Percentiles rank a stretch among this genome's conserved stretches.
Conservation (phyloP, 1,140 invertebrate genomes). For the Bradysia coprophila region DNA sequence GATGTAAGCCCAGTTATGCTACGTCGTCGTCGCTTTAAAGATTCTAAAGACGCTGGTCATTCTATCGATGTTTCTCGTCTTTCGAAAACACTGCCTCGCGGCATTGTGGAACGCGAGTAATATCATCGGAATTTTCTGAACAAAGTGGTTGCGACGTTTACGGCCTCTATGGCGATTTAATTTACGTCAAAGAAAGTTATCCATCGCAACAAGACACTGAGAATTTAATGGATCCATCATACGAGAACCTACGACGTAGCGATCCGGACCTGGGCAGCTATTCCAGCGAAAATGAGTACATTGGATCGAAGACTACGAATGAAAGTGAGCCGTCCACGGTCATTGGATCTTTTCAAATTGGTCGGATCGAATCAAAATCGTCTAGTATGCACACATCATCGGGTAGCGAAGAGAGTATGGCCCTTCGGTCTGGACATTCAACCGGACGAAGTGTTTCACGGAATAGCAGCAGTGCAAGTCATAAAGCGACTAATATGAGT, state of each 20-base stretch:
- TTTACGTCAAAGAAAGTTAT: slow-evolving; percentile 68
- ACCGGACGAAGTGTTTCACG: slow-evolving; percentile 36
- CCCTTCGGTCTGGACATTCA: slow-evolving; percentile 32
- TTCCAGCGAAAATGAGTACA: slow-evolving; percentile 61
- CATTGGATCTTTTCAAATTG: slow-evolving; percentile 70
- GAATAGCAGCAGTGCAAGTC: slow-evolving; percentile 50
- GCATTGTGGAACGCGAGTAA: slow-evolving; percentile 33
- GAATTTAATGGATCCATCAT: slow-evolving; percentile 38
- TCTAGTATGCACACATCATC: slow-evolving; percentile 64
- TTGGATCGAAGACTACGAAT: slow-evolving; percentile 57
- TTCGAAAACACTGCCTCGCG: slow-evolving; percentile 60
- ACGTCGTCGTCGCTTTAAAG: slow-evolving; percentile 45
- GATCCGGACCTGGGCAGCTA: slow-evolving; percentile 65
- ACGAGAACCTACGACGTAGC: slow-evolving; percentile 53
- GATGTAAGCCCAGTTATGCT: slow-evolving; percentile 54
- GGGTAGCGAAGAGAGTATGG: slow-evolving; percentile 62
- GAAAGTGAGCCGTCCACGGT: slow-evolving; percentile 59
- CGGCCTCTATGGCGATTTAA: slow-evolving; percentile 72
- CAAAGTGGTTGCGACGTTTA: slow-evolving; percentile 64
- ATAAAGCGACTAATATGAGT: too few species aligned
- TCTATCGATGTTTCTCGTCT: slow-evolving; percentile 34
- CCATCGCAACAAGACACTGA: slow-evolving; percentile 56
- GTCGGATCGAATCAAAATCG: slow-evolving; percentile 70
- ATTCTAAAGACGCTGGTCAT: too few species aligned
- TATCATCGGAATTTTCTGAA: slow-evolving; percentile 35